Percentiles rank a stretch among this genome's conserved stretches.
These are phyloP conservation scores for Digitonthophagus gazella DNA, from an alignment of 2,888 invertebrate genomes.

Conservation along the genomic window DNA sequence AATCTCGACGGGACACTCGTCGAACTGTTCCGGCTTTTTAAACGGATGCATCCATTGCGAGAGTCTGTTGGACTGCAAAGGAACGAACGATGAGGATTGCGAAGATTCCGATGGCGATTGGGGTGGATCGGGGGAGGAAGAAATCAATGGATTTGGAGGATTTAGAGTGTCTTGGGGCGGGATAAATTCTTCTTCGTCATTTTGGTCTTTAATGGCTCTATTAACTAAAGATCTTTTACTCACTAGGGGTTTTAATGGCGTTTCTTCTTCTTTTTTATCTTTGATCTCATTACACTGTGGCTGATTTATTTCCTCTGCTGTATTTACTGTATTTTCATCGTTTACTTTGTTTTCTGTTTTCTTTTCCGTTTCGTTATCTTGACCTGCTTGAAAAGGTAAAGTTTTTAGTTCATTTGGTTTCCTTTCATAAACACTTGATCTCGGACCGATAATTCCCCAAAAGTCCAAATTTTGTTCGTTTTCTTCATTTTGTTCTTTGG, in stretches of 20 bases:
- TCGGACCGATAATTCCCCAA: conserved; percentile 64
- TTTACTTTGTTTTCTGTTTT: background rate
- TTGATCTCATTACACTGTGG: background rate
- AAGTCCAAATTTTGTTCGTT: conserved; percentile 54
- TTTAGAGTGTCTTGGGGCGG: conserved; percentile 32
- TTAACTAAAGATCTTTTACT: conserved; percentile 48
- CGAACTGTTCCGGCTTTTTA: conserved; percentile 48
- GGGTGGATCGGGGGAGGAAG: conserved; percentile 27
- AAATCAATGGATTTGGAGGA: too few relatives aligned
- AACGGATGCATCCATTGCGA: conserved; percentile 48
- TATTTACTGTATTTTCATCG: background rate
- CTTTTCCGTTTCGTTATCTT: conserved; percentile 20
- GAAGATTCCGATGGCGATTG: conserved; percentile 44
- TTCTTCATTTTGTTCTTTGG: conserved; percentile 20
- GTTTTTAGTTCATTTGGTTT: background rate
- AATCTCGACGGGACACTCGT: conserved; percentile 47
- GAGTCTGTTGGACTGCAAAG: conserved; percentile 48
- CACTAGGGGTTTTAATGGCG: conserved; percentile 36
- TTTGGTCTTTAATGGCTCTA: conserved; percentile 45
- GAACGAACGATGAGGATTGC: conserved; percentile 47
- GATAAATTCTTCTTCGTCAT: conserved; percentile 46
- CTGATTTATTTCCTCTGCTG: conserved; percentile 4
- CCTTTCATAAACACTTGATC: conserved; percentile 62
- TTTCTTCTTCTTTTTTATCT: conserved; percentile 10
- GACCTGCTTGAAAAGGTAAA: background rate